Evolutionary conservation across 2,113 vertebrate species (phyloP), one percentile per base, ranked within the genome.

Genomic region (Amazona vittata): DNA sequence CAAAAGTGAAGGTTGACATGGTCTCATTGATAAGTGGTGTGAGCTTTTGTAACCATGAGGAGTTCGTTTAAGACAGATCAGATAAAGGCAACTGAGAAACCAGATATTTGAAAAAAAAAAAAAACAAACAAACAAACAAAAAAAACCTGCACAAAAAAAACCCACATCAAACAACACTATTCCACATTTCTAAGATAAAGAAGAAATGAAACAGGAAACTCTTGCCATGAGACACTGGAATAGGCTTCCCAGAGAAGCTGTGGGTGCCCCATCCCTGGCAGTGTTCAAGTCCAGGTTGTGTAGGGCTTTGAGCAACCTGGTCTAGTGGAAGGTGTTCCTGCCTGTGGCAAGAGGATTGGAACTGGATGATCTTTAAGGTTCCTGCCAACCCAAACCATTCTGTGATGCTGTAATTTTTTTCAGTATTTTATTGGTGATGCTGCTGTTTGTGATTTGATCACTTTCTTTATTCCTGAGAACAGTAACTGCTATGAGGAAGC

Each of bases 1-100:
- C 43, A 44, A 39, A 87, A 63, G 22, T 8, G 15, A 75, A 39
- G 1, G 4, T 71, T 74, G 37, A 15, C 31, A 26, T 0, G 0
- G 6, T 81, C 49, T 50, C 22, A 8, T 26, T 70, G 50, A 60
- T 46, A 89, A 64, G 29, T 18, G 25, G 2, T 8, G 16, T 41
- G 44, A 86, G 29, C 44, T 91, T 75, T 64, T 68, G 5, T 87
- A 91, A 59, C 13, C 28, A 26, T 39, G 14, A 83, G 20, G 10
- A 73, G 24, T 74, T 83, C 3, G 28, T 59, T 74, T 74, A 59
- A 82, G 25, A 41, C 8, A 77, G 64, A 67, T 53, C 14, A 60
- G 29, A 35, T 64, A 11, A 89, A 78, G 20, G 13, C 15, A 64
- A 35, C 25, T 26, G 31, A 57, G 49, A 75, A 96, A 80, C 9